phyloP scores from a whole-genome alignment of 2,888 invertebrate genomes.

The Philhelius pedissequus region DNA sequence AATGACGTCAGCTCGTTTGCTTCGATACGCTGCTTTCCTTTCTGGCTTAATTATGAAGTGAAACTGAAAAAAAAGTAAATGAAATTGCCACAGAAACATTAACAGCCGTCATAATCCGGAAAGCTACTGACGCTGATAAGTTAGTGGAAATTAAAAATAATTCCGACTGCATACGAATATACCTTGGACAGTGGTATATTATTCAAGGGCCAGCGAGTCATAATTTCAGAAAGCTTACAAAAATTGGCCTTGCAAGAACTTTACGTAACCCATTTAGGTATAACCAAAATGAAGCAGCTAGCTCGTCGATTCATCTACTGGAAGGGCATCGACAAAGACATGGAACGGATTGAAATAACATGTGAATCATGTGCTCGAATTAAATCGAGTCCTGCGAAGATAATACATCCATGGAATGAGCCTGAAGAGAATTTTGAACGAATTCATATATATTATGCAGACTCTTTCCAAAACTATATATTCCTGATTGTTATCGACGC shows the following conservation, averaged over 20 bases:
- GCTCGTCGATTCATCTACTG: not conserved
- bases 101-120: too few relatives aligned
- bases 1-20: too few relatives aligned
- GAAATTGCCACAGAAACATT: too few relatives aligned
- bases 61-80: too few relatives aligned
- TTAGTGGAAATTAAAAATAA: not conserved
- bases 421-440: not conserved
- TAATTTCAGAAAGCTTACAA: not conserved
- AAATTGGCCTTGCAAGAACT: not conserved
- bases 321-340: not conserved
- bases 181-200: not conserved
- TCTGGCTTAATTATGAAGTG: too few relatives aligned
- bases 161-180: not conserved
- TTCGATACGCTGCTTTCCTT: not conserved
- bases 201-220: not conserved
- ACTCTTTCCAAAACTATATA: not conserved
- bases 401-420: not conserved
- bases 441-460: not conserved
- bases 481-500: too few relatives aligned
- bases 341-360: not conserved
- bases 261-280: too few relatives aligned
- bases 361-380: not conserved
- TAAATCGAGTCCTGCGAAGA: not conserved
- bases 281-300: too few relatives aligned
- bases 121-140: not conserved